Conservation (phyloP, 2,797 vertebrate genomes). For the Salmo trutta region DNA sequence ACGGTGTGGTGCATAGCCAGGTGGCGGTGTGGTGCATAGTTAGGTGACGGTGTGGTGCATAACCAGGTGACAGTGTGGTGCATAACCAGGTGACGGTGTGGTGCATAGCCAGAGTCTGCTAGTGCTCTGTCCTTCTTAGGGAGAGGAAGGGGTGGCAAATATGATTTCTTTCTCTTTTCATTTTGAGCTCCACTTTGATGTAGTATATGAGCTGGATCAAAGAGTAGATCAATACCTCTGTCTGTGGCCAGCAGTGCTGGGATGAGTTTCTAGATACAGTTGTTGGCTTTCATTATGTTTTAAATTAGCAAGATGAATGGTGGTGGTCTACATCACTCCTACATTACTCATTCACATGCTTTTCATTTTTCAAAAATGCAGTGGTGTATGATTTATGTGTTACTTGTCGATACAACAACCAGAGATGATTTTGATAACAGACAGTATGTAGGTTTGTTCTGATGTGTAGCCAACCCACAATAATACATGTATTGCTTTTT, state of each 20-base stretch:
- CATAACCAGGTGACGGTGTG: background rate
- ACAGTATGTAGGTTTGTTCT: background rate
- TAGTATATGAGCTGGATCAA: conserved; percentile 53
- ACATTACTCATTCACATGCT: background rate
- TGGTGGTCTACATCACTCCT: background rate
- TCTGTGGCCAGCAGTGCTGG: conserved; percentile 14
- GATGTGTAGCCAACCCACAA: background rate
- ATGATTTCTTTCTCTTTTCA: conserved; percentile 40
- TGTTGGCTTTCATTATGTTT: conserved; percentile 6
- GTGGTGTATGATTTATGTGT: background rate
- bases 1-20: no score
- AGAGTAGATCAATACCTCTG: conserved; percentile 58
- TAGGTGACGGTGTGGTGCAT: no score
- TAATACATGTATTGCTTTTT: background rate
- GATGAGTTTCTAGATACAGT: conserved; percentile 17
- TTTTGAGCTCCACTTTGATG: conserved; percentile 47
- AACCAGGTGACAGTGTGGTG: no score
- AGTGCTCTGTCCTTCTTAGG: conserved; percentile 3
- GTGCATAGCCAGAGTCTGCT: background rate
- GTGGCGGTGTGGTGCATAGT: no score
- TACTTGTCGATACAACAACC: background rate
- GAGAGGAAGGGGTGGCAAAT: conserved; percentile 19
- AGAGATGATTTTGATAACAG: background rate
- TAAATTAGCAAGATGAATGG: conserved; percentile 5
- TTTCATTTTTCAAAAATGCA: background rate